A percentile compares a stretch with the other conserved stretches of the same genome.
These are phyloP conservation scores for Melieria picta DNA, from an alignment of 2,888 invertebrate species.

Conservation along the genomic window DNA sequence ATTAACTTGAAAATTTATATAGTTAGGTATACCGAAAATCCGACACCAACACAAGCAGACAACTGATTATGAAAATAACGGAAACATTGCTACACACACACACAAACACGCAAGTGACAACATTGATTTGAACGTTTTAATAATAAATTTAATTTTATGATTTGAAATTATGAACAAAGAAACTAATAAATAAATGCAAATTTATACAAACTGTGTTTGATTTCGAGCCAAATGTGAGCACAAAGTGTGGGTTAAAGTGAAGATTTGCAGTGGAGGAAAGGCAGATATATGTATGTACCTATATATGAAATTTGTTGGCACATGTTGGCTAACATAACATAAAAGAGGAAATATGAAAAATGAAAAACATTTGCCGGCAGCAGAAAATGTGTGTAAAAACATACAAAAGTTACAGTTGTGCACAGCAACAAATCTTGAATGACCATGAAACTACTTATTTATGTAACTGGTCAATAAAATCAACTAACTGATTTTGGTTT, in stretches of 20 bases:
- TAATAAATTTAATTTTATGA: constrained; percentile 1
- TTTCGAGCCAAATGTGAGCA: neutral
- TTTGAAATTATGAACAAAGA: neutral
- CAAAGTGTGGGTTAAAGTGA: constrained; percentile 24
- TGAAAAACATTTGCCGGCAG: too few species aligned
- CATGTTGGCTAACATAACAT: too few species aligned
- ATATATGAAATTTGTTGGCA: too few species aligned
- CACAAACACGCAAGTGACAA: neutral
- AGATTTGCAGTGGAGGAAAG: too few species aligned
- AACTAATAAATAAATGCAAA: constrained; percentile 5
- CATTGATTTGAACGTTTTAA: neutral
- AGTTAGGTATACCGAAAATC: neutral
- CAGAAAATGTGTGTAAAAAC: too few species aligned
- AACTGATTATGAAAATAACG: neutral
- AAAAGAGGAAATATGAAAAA: too few species aligned
- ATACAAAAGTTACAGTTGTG: too few species aligned
- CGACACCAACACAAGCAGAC: neutral
- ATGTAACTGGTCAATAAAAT: too few species aligned
- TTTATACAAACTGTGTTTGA: neutral
- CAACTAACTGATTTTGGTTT: too few species aligned
- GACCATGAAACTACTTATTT: too few species aligned
- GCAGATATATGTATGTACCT: too few species aligned
- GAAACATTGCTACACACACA: neutral
- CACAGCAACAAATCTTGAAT: too few species aligned
- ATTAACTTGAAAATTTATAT: neutral